Conservation (phyloP, 2,797 vertebrate genomes). For the Lerista edwardsae region DNA sequence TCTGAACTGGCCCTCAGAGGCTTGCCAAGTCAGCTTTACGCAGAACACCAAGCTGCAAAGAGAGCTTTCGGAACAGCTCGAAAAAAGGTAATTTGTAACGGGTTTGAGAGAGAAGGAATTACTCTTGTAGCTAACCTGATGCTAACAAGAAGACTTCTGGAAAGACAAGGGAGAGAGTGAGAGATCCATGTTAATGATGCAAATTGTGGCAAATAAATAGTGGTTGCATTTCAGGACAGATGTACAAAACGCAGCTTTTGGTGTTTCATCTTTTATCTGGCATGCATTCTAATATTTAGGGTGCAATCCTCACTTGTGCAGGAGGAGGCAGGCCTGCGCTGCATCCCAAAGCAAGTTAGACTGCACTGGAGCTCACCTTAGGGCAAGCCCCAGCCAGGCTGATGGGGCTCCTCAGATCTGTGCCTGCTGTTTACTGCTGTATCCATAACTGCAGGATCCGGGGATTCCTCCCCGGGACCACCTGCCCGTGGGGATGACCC, state of each 20-base stretch:
- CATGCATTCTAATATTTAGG: not conserved
- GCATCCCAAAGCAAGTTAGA: too few relatives aligned
- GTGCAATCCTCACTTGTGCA: too few relatives aligned
- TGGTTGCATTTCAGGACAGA: slow-evolving; percentile 1
- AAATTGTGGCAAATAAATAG: slow-evolving; percentile 48
- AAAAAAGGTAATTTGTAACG: slow-evolving; percentile 13
- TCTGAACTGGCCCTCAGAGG: not conserved
- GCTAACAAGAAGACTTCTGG: slow-evolving; percentile 20
- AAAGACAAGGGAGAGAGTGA: slow-evolving; percentile 30
- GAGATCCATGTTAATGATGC: slow-evolving; percentile 56
- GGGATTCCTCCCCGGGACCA: too few relatives aligned
- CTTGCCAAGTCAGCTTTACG: not conserved
- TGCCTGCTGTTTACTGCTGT: too few relatives aligned
- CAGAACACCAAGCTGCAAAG: not conserved
- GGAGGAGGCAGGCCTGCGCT: too few relatives aligned
- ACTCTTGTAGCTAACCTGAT: slow-evolving; percentile 39
- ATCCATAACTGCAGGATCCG: too few relatives aligned
- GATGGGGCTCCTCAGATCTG: too few relatives aligned
- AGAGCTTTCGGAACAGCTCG: slow-evolving; percentile 10
- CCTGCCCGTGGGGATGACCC: too few relatives aligned
- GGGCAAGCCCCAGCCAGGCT: too few relatives aligned
- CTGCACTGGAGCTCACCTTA: too few relatives aligned
- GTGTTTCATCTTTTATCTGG: not conserved
- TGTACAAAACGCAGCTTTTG: not conserved
- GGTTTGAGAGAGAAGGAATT: slow-evolving; percentile 37